Evolutionary conservation across 2,888 invertebrate species (phyloP).

Genomic region (Patella pellucida): DNA sequence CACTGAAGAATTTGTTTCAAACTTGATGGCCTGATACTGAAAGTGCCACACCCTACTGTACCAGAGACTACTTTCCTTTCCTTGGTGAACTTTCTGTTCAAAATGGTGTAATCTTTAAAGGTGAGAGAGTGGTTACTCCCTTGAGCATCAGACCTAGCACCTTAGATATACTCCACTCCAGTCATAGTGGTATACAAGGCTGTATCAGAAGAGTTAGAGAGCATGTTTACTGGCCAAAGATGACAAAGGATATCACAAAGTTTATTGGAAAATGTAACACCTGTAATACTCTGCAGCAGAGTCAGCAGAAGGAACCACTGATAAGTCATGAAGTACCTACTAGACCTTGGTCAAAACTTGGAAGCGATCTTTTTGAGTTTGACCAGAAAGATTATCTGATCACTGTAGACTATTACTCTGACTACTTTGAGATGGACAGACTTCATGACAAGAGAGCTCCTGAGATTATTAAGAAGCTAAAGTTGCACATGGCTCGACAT

Average conservation of each 20-base stretch:
- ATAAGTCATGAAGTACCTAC: not conserved
- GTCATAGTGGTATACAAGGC: not conserved
- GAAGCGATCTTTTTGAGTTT: not conserved
- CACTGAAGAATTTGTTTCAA: not conserved
- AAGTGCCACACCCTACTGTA: not conserved
- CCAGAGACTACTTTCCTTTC: not conserved
- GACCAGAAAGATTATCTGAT: conserved; percentile 3
- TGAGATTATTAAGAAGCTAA: not conserved
- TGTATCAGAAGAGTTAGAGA: not conserved
- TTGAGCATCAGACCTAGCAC: not conserved
- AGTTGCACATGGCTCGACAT: not conserved
- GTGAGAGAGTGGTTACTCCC: not conserved
- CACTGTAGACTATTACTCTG: not conserved
- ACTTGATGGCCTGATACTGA: not conserved
- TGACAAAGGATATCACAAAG: not conserved
- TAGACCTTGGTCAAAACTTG: not conserved
- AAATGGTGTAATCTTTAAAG: not conserved
- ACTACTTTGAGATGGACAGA: not conserved
- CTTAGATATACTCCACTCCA: not conserved
- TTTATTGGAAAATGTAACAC: not conserved
- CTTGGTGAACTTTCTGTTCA: not conserved
- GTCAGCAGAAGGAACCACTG: not conserved
- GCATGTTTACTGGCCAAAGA: not conserved
- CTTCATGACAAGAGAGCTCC: not conserved
- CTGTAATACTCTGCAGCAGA: not conserved